Base-by-base conservation (phyloP, 2,113 vertebrate species). In the Chionodraco myersi region DNA sequence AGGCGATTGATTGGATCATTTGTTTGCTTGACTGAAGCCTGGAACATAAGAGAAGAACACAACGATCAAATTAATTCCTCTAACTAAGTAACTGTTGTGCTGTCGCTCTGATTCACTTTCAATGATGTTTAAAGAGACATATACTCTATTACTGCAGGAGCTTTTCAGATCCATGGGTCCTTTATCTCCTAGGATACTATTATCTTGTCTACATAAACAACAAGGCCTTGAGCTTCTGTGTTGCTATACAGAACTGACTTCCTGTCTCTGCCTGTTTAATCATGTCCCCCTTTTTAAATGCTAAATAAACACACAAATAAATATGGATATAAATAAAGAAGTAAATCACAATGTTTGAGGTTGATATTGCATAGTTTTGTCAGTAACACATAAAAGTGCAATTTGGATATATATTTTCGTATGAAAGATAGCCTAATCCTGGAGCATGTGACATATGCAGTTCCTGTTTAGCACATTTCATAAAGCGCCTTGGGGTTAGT, bases 1-100 rank as follows among this genome's bases (percentile, higher is more conserved):
- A 56, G 79, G 66, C 65, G 84, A 80, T 89, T 90, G 88, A 91
- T 87, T 64, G 85, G 62, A 91, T 21, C 91, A 94, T 93, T 89
- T 90, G 91, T 88, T 91, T 89, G 89, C 86, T 84, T 80, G 75
- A 79, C 62, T 73, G 85, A 72, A 83, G 60, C 92, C 93, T 93
- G 84, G 64, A 85, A 86, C 15, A 85, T 9, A 85, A 49, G 58
- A 84, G 77, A 79, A 79, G 67, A 72, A 47, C 58, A 81, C 65
- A 75, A 44, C 9, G 69, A 75, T 80, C 49, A 52, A 30, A 52
- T 34, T 2, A 30, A 18, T 18, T 18, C 63, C 13, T 65, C 21
- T 34, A 65, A 26, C 16, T 15, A 45, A 65, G 26, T 26, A 26
- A 45, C 4, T 64, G 21, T 64, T 15, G 9, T 49, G 62, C 21